Percentiles rank a stretch among this genome's conserved stretches.
These are phyloP conservation scores for Tor tambroides DNA, from an alignment of 2,113 vertebrate genomes.

Conservation along the genomic window DNA sequence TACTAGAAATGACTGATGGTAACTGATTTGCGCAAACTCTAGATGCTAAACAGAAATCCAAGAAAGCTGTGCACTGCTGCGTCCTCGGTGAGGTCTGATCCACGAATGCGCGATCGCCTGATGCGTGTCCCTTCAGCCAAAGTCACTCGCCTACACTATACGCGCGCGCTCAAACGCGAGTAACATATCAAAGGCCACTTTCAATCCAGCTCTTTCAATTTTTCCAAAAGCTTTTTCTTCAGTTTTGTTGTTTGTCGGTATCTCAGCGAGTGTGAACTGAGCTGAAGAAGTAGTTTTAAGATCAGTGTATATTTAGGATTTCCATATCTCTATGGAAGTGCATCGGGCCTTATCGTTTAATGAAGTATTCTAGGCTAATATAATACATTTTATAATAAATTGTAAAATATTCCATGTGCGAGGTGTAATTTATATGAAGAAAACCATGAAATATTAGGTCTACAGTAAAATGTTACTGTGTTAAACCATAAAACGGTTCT, in stretches of 20 bases:
- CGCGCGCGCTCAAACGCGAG: constrained; percentile 12
- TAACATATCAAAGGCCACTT: background rate
- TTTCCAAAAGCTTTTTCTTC: background rate
- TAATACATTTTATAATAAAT: background rate
- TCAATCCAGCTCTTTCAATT: background rate
- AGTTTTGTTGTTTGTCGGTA: background rate
- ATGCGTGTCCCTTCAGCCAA: constrained; percentile 10
- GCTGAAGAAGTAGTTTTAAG: background rate
- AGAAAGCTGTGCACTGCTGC: background rate
- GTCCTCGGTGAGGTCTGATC: constrained; percentile 9
- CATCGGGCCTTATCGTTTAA: background rate
- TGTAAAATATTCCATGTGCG: background rate
- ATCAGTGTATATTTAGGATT: background rate
- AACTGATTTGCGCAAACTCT: background rate
- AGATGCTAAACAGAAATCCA: background rate
- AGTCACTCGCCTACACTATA: constrained; percentile 31
- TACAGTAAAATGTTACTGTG: background rate
- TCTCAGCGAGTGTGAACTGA: background rate
- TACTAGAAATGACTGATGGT: background rate
- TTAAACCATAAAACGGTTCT: background rate
- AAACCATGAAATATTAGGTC: background rate
- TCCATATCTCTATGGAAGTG: background rate
- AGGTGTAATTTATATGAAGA: background rate
- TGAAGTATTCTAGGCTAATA: background rate
- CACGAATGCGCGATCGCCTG: constrained; percentile 17